A percentile compares a stretch with the other conserved stretches of the same genome.
Conservation (phyloP, 1,140 invertebrate species). For the Aradophagus sp. region DNA sequence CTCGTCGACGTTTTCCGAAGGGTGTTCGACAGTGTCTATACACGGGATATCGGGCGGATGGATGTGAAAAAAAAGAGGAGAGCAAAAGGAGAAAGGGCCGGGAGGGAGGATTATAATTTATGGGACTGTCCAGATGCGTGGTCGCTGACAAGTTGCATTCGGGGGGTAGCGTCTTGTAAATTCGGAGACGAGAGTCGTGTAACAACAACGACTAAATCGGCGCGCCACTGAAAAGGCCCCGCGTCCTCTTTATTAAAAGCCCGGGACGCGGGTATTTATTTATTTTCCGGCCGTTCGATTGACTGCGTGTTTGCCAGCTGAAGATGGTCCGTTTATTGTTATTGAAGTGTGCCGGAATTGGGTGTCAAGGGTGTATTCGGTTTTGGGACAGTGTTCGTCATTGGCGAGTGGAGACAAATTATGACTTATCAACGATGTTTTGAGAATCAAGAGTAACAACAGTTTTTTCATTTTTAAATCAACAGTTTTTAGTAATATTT, state of each 20-base stretch:
- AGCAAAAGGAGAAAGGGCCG: too few species aligned
- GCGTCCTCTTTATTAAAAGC: conserved; percentile 30
- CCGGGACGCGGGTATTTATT: conserved; percentile 21
- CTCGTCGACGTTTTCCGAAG: conserved; percentile 27
- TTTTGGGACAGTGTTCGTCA: background rate
- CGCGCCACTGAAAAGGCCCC: conserved; percentile 20
- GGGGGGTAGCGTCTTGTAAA: conserved; percentile 50
- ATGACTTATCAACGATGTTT: too few species aligned
- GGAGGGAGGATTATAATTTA: conserved; percentile 63
- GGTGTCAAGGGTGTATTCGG: too few species aligned
- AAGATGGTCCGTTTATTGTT: conserved; percentile 33
- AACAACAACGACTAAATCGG: conserved; percentile 41
- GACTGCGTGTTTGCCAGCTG: conserved; percentile 37
- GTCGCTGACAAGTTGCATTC: conserved; percentile 60
- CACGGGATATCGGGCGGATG: conserved; percentile 17
- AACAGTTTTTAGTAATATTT: too few species aligned
- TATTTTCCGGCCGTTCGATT: conserved; percentile 31
- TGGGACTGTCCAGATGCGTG: conserved; percentile 65
- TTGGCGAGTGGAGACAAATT: too few species aligned
- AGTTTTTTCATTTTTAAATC: too few species aligned
- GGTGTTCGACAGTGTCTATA: conserved; percentile 42
- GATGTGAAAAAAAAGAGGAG: too few species aligned
- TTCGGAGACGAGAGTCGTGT: conserved; percentile 16
- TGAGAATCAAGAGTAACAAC: too few species aligned
- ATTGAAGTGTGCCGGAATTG: conserved; percentile 30